A percentile compares a stretch with the other conserved stretches of the same genome.
Evolutionary conservation across 2,113 vertebrate species (phyloP).

Genomic region (Megaceryle torquata): DNA sequence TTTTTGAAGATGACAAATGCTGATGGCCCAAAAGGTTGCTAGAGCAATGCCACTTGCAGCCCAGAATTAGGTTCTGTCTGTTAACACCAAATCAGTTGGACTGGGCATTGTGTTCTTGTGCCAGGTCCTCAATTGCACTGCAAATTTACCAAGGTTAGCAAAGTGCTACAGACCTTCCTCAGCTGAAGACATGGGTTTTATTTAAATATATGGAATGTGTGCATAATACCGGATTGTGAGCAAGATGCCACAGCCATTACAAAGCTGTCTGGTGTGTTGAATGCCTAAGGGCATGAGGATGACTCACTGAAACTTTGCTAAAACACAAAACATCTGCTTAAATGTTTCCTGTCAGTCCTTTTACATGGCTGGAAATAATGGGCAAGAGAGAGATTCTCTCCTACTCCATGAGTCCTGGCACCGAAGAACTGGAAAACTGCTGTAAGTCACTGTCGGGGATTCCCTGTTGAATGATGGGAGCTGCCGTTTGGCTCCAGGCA

Average conservation of each 20-base stretch:
- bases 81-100: neutral
- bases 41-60: neutral
- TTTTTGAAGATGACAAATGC: neutral
- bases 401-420: conserved; percentile 4
- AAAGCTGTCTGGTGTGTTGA: neutral
- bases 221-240: neutral
- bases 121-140: neutral
- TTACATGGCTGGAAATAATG: neutral
- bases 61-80: neutral
- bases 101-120: accelerated
- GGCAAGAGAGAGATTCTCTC: neutral
- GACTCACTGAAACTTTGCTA: conserved; percentile 37
- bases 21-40: neutral
- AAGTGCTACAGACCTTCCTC: neutral
- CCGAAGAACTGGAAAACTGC: neutral
- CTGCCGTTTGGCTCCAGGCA: neutral
- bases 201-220: neutral
- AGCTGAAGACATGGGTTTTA: neutral
- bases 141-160: neutral
- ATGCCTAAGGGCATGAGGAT: neutral
- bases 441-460: neutral
- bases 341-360: conserved; percentile 28
- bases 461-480: neutral
- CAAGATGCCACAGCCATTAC: neutral
- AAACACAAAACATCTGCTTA: conserved; percentile 35